Evolutionary conservation across 2,113 vertebrate species (phyloP).

Genomic region (Dicrurus megarhynchus): DNA sequence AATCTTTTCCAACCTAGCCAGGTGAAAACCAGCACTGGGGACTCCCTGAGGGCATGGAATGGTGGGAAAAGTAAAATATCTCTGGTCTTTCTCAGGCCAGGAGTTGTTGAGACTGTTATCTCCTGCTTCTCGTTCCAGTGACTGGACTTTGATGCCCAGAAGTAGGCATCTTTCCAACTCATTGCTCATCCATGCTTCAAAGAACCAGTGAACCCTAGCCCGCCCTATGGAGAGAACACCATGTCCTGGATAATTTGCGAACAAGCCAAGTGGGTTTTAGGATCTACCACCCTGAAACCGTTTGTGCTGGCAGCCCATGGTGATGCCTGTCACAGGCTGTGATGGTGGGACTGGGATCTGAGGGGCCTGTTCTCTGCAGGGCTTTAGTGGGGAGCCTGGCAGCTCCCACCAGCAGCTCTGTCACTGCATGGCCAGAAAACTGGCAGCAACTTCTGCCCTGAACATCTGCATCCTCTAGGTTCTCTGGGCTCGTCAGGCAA

Average conservation of each 20-base stretch:
- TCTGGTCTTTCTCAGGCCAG: neutral
- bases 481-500: neutral
- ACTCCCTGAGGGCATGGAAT: neutral
- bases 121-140: neutral
- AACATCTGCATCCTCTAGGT: neutral
- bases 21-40: neutral
- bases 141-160: neutral
- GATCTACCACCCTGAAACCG: neutral
- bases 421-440: neutral
- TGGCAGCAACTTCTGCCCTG: neutral
- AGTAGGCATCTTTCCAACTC: neutral
- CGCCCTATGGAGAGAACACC: neutral
- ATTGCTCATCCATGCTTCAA: fast-evolving
- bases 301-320: neutral
- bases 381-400: neutral
- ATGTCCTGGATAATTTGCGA: neutral
- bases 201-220: neutral
- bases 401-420: neutral
- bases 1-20: neutral
- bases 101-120: neutral
- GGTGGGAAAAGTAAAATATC: neutral
- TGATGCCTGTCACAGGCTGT: neutral
- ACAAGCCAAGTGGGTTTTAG: neutral
- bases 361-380: neutral
- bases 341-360: neutral